Evolutionary conservation across 2,113 vertebrate genomes (phyloP), one percentile per base, ranked within the genome.

Genomic region (Dinomys branickii): DNA sequence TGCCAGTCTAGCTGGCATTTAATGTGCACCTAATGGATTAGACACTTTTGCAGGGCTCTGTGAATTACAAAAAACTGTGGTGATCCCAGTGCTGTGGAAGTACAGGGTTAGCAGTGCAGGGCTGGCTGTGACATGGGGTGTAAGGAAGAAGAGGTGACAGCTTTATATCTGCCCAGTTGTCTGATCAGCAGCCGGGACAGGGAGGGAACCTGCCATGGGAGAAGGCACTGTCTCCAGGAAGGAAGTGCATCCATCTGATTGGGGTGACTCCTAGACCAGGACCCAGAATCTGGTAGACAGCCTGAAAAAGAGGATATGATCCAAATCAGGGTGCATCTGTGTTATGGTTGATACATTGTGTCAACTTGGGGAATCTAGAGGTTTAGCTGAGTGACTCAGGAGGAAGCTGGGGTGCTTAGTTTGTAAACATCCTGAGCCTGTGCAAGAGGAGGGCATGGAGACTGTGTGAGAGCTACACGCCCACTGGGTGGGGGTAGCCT

Each of bases 231-330:
- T 11, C 38, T 50, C 50, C 77, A 50, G 85, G 26, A 52, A 41
- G 2, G 0, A 67, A 54, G 33, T 2, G 5, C 14, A 3, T 2
- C 2, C 2, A 3, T 58, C 59, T 47, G 4, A 24, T 47, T 38
- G 22, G 59, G 65, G 13, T 38, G 30, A 22, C 65, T 59, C 84
- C 41, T 78, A 61, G 28, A n/a, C 26, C 1, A 3, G 47, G 24
- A 58, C 17, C 58, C 58, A 17, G 9, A 38, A 35, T 58, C 69
- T 2, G 24, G 20, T 13, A 5, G n/a, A 33, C 26, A 78, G 89
- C 28, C 61, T 69, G 33, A 28, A 41, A 50, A 58, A 11, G 52
- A 17, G 65, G 38, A 3, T 50, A 67, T 14, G 35, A 24, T 22
- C 24, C 67, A 33, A 47, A 67, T 6, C 30, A 41, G 30, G 10